phyloP scores from a whole-genome alignment of 2,113 vertebrate species.

The Gymnocephalus cernua region DNA sequence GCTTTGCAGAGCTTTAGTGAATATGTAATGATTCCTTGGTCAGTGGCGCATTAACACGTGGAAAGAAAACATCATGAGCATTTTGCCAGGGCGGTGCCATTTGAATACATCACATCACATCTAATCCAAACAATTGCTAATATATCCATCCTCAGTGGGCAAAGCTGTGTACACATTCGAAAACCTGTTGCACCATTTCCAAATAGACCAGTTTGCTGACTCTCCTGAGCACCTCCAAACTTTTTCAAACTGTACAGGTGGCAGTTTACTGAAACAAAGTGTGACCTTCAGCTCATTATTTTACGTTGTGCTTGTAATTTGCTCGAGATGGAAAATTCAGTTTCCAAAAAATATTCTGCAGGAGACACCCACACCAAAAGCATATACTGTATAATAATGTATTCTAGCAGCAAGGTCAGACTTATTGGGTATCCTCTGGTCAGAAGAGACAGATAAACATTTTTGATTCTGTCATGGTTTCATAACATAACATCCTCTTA shows the following conservation, averaged over 20 bases:
- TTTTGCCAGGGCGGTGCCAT: conserved; percentile 31
- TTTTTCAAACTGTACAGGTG: conserved; percentile 39
- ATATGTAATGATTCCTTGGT: conserved; percentile 52
- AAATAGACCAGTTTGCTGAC: conserved; percentile 36
- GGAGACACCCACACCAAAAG: conserved; percentile 25
- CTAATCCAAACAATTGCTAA: conserved; percentile 62
- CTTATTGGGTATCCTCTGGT: conserved; percentile 14
- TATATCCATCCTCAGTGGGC: conserved; percentile 24
- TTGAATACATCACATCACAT: conserved; percentile 54
- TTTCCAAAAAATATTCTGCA: conserved; percentile 36
- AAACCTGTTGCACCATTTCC: conserved; percentile 39
- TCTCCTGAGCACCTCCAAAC: conserved; percentile 30
- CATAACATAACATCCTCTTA: neutral
- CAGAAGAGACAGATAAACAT: conserved; percentile 2
- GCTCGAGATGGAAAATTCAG: conserved; percentile 29
- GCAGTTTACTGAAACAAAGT: conserved; percentile 36
- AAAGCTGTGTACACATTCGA: conserved; percentile 54
- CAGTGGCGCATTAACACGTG: conserved; percentile 67
- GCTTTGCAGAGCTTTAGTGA: conserved; percentile 42
- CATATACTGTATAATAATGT: conserved; percentile 51
- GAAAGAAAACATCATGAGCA: conserved; percentile 68
- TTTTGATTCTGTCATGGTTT: conserved; percentile 6
- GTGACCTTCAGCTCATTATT: conserved; percentile 62
- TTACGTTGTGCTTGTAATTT: conserved; percentile 15
- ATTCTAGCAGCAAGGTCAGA: conserved; percentile 39